phyloP scores from a whole-genome alignment of 1,140 invertebrate genomes.

The Carcinoscorpius rotundicauda region DNA sequence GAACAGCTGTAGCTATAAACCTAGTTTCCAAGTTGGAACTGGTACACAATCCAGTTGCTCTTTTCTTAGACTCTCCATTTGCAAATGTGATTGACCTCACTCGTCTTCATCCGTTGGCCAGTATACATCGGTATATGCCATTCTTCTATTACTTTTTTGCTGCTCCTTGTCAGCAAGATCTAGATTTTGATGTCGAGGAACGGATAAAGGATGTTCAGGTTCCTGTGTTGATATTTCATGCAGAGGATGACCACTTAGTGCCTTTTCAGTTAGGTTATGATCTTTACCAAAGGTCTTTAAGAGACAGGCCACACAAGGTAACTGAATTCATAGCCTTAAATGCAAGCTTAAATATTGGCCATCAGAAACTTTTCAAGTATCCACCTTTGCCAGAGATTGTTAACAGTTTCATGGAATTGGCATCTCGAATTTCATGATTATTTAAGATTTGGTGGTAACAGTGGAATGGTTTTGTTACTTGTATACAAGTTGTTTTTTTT shows the following conservation, averaged over 20 bases:
- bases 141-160: constrained; percentile 58
- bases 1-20: constrained; percentile 21
- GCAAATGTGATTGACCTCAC: constrained; percentile 74
- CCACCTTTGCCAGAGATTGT: constrained; percentile 16
- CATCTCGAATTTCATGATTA: too few species aligned
- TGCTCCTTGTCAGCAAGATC: constrained; percentile 44
- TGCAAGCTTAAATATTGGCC: constrained; percentile 11
- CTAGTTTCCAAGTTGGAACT: constrained; percentile 30
- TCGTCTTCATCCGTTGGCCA: constrained; percentile 58
- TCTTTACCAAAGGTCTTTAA: constrained; percentile 35
- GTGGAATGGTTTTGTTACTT: too few species aligned
- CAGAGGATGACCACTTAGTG: constrained; percentile 72
- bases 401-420: constrained; percentile 9
- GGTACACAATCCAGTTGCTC: constrained; percentile 41
- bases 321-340: too few species aligned
- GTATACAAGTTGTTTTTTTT: too few species aligned
- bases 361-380: constrained; percentile 14
- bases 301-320: neutral
- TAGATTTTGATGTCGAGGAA: constrained; percentile 21
- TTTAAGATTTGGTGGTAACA: too few species aligned
- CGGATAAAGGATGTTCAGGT: constrained; percentile 42
- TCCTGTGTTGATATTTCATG: constrained; percentile 75
- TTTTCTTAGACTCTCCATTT: constrained; percentile 78
- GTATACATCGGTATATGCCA: constrained; percentile 44
- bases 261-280: constrained; percentile 60